phyloP scores from a whole-genome alignment of 2,113 vertebrate genomes.

The Scytalopus superciliaris region DNA sequence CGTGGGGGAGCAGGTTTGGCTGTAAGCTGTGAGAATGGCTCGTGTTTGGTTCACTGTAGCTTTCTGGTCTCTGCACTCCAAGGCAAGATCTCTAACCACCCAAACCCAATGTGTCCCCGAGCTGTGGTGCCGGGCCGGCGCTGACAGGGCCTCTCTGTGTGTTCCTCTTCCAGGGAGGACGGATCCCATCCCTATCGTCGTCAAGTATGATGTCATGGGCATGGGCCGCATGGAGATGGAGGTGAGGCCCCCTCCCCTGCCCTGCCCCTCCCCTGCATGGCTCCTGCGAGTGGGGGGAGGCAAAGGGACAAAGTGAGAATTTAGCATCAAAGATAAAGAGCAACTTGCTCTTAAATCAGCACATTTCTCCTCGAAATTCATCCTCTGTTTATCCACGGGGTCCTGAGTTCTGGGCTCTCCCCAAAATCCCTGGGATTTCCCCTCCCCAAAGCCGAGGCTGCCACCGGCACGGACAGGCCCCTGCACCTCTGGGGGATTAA shows the following conservation, averaged over 20 bases:
- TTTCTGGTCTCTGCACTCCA: constrained; percentile 99
- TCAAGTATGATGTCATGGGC: constrained; percentile 99
- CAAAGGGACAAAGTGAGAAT: not conserved
- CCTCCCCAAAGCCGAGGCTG: not conserved
- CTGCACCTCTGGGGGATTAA: not conserved
- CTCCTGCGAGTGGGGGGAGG: not conserved
- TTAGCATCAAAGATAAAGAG: not conserved
- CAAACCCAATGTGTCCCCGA: constrained; percentile 91
- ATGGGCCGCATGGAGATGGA: constrained; percentile 99
- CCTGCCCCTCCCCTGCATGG: not conserved
- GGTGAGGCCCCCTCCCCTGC: constrained; percentile 63
- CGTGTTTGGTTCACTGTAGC: constrained; percentile 99
- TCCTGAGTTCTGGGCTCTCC: not conserved
- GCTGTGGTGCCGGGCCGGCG: constrained; percentile 61
- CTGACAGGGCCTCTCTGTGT: constrained; percentile 69
- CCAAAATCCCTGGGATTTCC: not conserved
- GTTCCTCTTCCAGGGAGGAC: constrained; percentile 90
- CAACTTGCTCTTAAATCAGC: not conserved
- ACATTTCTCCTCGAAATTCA: not conserved
- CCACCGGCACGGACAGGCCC: not conserved
- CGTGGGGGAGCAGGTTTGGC: not conserved
- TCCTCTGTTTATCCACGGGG: not conserved
- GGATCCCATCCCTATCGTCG: constrained; percentile 96
- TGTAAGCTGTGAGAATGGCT: constrained; percentile 99
- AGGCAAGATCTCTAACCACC: constrained; percentile 99